Percentiles rank a stretch among this genome's conserved stretches.
These are phyloP conservation scores for Podilymbus podiceps DNA, from an alignment of 2,113 vertebrate genomes.

Conservation along the genomic window DNA sequence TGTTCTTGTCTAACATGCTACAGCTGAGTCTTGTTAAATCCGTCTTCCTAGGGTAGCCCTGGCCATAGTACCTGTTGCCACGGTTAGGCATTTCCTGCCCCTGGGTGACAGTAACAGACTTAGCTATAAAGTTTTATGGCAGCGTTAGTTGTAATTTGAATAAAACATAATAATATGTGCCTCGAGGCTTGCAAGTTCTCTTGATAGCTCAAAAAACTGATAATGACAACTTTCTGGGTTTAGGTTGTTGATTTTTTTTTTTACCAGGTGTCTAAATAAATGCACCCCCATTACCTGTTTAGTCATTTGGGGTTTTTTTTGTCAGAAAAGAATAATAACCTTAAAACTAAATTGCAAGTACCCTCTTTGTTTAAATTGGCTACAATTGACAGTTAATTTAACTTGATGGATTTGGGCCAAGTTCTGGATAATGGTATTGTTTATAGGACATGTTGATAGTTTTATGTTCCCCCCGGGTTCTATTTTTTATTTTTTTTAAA, in stretches of 20 bases:
- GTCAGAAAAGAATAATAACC: background rate
- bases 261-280: background rate
- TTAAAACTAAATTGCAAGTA: background rate
- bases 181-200: background rate
- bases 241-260: background rate
- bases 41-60: background rate
- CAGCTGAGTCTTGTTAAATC: too few relatives aligned
- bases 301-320: background rate
- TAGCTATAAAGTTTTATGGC: background rate
- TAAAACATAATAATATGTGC: background rate
- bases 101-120: background rate
- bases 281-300: accelerated
- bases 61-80: background rate
- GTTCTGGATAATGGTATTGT: background rate
- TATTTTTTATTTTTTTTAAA: background rate
- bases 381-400: background rate
- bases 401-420: background rate
- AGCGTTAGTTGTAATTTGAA: background rate
- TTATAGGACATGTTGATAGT: background rate
- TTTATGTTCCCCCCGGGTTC: background rate
- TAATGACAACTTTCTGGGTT: background rate
- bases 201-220: background rate
- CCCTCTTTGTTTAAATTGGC: background rate
- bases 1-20: background rate
- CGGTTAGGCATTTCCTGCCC: background rate